Percentiles rank a stretch among this genome's conserved stretches.
phyloP scores from a whole-genome alignment of 2,888 invertebrate species.

The Stegana nigrithorax region DNA sequence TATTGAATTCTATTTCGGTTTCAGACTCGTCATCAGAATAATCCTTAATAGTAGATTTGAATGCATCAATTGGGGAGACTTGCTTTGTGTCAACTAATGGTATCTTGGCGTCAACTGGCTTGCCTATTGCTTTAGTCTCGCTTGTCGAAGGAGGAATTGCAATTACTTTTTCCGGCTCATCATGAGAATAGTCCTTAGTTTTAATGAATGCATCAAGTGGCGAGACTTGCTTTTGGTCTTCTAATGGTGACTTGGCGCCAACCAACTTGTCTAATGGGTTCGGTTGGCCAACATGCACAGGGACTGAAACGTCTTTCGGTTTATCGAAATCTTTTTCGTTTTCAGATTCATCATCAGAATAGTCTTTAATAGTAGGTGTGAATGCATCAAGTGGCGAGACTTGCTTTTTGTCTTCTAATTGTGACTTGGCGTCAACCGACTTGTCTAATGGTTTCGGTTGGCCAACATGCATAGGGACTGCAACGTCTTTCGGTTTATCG shows the following conservation, averaged over 20 bases:
- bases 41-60: not conserved
- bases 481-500: too few species aligned
- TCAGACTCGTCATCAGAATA: slow-evolving; percentile 18
- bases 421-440: too few species aligned
- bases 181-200: not conserved
- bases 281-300: too few species aligned
- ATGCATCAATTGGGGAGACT: slow-evolving; percentile 19
- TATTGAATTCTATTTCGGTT: not conserved
- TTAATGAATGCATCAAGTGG: not conserved
- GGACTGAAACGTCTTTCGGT: too few species aligned
- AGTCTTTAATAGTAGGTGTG: not conserved
- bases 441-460: too few species aligned
- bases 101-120: not conserved
- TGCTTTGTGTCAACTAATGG: not conserved
- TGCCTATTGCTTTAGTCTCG: not conserved
- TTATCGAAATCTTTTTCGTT: not conserved
- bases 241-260: not conserved
- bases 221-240: not conserved
- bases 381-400: too few species aligned
- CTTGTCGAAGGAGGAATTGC: not conserved
- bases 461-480: too few species aligned
- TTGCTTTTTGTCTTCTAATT: too few species aligned
- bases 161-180: slow-evolving; percentile 6
- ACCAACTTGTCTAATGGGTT: not conserved
- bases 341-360: not conserved